Conservation (phyloP, 2,797 vertebrate genomes). For the Dipus sagitta region DNA sequence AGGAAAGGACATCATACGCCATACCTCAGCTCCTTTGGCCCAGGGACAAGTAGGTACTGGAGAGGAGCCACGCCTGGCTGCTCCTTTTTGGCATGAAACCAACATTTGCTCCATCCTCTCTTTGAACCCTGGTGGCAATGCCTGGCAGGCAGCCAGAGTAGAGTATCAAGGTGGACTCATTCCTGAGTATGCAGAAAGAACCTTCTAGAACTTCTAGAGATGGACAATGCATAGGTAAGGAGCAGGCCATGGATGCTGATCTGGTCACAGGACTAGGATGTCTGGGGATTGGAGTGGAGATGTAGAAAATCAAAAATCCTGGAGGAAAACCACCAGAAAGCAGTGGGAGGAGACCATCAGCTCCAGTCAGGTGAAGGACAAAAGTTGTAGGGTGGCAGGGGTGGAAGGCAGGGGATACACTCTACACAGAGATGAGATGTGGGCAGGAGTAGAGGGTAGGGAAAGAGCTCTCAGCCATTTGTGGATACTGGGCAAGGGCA, state of each 20-base stretch:
- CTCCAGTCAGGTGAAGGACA: background rate
- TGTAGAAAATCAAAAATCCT: background rate
- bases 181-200: background rate
- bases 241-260: background rate
- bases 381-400: background rate
- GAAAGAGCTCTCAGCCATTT: no score
- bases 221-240: accelerated
- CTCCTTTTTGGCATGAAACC: background rate
- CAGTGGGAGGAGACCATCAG: background rate
- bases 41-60: background rate
- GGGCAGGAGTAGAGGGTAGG: no score
- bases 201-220: background rate
- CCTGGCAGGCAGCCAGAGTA: background rate
- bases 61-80: background rate
- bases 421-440: background rate
- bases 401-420: accelerated
- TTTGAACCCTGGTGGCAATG: background rate
- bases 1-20: background rate
- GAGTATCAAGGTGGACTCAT: background rate
- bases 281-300: background rate
- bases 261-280: background rate
- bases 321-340: background rate
- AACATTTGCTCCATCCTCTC: background rate
- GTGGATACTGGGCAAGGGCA: background rate
- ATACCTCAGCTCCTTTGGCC: background rate